phyloP scores from a whole-genome alignment of 1,140 invertebrate genomes.

The Glossosoma conforme region DNA sequence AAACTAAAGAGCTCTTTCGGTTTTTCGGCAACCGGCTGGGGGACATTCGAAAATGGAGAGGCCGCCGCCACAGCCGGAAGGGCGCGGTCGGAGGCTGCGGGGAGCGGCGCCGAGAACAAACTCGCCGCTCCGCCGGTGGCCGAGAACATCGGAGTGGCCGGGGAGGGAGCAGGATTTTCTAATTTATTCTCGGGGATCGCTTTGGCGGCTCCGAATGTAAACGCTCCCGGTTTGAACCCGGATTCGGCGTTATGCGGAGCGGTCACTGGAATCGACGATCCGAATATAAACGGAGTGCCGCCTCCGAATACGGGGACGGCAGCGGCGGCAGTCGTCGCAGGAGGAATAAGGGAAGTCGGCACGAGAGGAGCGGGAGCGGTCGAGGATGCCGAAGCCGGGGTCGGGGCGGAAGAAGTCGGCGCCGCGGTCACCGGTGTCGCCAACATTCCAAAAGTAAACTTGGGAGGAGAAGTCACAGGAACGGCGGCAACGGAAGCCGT shows the following conservation, averaged over 20 bases:
- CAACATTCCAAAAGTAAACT: slow-evolving; percentile 8
- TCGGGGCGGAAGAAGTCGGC: background rate
- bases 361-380: slow-evolving; percentile 15
- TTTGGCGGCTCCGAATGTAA: slow-evolving; percentile 6
- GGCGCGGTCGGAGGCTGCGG: background rate
- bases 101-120: background rate
- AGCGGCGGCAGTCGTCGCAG: too few species aligned
- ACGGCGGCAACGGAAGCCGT: too few species aligned
- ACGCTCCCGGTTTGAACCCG: background rate
- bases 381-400: slow-evolving; percentile 2
- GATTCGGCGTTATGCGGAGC: background rate
- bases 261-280: background rate
- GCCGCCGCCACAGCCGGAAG: background rate
- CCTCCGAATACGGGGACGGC: slow-evolving; percentile 15
- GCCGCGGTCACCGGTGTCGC: background rate
- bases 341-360: slow-evolving; percentile 15
- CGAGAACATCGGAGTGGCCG: background rate
- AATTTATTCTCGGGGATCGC: too few species aligned
- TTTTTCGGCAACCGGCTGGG: background rate
- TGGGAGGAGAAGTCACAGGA: background rate
- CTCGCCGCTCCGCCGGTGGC: background rate
- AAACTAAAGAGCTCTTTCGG: slow-evolving; percentile 11
- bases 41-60: background rate
- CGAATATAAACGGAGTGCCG: slow-evolving; percentile 7
- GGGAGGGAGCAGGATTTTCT: background rate